These are phyloP conservation scores for Pipistrellus kuhlii DNA, from an alignment of 2,797 vertebrate genomes.

Conservation along the genomic window DNA sequence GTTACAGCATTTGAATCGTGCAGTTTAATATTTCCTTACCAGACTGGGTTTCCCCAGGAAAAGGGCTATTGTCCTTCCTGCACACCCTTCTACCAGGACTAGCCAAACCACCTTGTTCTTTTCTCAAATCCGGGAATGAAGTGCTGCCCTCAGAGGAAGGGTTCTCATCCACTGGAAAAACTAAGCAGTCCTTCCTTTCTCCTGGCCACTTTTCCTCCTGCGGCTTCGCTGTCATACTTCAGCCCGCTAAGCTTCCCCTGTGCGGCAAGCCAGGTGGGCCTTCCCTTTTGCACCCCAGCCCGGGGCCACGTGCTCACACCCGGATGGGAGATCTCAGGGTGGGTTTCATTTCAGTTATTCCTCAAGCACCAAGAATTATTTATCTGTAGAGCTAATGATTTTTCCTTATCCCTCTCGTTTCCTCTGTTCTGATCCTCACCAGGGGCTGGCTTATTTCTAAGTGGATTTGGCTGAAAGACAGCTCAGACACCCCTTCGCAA, in stretches of 20 bases:
- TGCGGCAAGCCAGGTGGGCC: neutral
- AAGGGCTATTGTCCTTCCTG: neutral
- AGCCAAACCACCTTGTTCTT: slow-evolving; percentile 40
- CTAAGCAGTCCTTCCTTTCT: neutral
- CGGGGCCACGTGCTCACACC: neutral
- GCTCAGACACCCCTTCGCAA: slow-evolving; percentile 35
- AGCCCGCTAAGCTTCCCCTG: neutral
- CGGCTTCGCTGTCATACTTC: neutral
- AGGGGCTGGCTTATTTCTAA: slow-evolving; percentile 59
- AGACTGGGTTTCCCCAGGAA: neutral
- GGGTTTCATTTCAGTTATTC: slow-evolving; percentile 52
- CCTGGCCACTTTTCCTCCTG: slow-evolving; percentile 20
- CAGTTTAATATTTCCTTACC: neutral
- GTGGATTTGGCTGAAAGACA: slow-evolving; percentile 71
- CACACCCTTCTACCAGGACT: neutral
- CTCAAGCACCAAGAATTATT: slow-evolving; percentile 59
- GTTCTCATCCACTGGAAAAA: neutral
- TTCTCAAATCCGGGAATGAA: slow-evolving; percentile 46
- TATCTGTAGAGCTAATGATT: slow-evolving; percentile 62
- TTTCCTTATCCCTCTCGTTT: slow-evolving; percentile 47
- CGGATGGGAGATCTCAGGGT: slow-evolving; percentile 22
- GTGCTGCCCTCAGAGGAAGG: neutral
- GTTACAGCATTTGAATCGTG: neutral
- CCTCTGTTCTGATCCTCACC: slow-evolving; percentile 60
- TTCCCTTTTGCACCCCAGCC: neutral